phyloP scores from a whole-genome alignment of 2,113 vertebrate genomes.

The Puntigrus tetrazona region DNA sequence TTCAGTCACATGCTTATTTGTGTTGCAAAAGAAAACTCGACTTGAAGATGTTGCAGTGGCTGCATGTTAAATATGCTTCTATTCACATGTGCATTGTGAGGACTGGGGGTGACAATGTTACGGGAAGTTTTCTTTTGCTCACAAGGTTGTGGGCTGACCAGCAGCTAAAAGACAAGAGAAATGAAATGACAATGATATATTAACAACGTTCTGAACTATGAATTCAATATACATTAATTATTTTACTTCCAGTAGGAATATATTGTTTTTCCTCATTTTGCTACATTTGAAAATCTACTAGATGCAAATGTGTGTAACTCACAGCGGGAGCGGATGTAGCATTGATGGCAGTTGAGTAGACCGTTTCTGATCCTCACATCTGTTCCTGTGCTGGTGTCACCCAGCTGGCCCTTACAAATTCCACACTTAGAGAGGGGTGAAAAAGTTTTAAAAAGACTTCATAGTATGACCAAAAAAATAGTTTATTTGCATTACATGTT shows the following conservation, averaged over 20 bases:
- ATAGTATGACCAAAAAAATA: too few species aligned
- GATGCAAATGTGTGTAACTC: conserved; percentile 66
- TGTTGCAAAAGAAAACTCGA: background rate
- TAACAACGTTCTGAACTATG: background rate
- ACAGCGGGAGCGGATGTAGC: conserved; percentile 95
- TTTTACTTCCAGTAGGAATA: background rate
- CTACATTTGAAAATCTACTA: background rate
- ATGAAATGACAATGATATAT: background rate
- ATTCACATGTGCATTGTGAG: background rate
- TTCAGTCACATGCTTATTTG: background rate
- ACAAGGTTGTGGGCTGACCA: conserved; percentile 96
- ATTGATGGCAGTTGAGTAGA: conserved; percentile 94
- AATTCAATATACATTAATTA: background rate
- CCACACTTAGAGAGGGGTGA: conserved; percentile 81
- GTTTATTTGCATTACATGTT: too few species aligned
- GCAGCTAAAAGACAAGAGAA: conserved; percentile 77
- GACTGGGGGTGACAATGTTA: background rate
- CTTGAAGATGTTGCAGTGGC: conserved; percentile 15
- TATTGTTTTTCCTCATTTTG: background rate
- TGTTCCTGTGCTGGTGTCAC: conserved; percentile 89
- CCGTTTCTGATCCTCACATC: conserved; percentile 95
- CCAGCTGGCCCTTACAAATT: conserved; percentile 92
- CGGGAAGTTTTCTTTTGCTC: conserved; percentile 61
- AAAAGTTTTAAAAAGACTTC: background rate
- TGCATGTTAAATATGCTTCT: conserved; percentile 11